Evolutionary conservation across 2,113 vertebrate species (phyloP), one percentile per base, ranked within the genome.

Genomic region (Smithornis capensis): DNA sequence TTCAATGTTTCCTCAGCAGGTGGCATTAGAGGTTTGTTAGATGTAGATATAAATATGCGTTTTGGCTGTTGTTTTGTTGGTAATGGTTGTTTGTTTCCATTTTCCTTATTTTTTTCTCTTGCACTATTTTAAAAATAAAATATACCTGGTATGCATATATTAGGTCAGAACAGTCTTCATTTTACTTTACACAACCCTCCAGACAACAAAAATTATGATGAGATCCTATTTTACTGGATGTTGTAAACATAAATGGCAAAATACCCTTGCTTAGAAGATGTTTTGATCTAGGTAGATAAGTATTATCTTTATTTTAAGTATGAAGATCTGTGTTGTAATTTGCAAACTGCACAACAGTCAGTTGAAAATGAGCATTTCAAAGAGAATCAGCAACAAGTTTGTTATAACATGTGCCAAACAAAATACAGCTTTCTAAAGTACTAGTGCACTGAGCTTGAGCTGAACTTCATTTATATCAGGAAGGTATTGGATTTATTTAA

Each of bases 21-120:
- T 84, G 95, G 94, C 95, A 52, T 42, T 68, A 94, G 62, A 79
- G 53, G 44, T 49, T 84, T 76, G 37, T 31, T 44, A 57, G 15
- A 18, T 14, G 13, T 27, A 60, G 23, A 4, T 17, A 18, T 3
- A 47, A 38, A 25, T 37, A 22, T 7, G 1, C 6, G 0, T 22
- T 69, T 49, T 37, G 24, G 9, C 27, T 42, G 17, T 3, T 40
- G 16, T 9, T 47, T 42, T 33, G 12, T 19, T 37, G 18, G 18
- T 1, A 0, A 10, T 42, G 12, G 24, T 22, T 52, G 22, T 4
- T 60, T 44, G 3, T 28, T 23, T 6, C 22, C 2, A 2, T 28
- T 28, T 19, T 79, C 22, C 4, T 64, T 42, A 7, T 15, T 62
- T 44, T 83, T 50, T 56, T 3, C 29, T 60, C 42, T 33, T 38